Evolutionary conservation across 2,113 vertebrate genomes (phyloP).

Genomic region (Gymnobelideus leadbeateri): DNA sequence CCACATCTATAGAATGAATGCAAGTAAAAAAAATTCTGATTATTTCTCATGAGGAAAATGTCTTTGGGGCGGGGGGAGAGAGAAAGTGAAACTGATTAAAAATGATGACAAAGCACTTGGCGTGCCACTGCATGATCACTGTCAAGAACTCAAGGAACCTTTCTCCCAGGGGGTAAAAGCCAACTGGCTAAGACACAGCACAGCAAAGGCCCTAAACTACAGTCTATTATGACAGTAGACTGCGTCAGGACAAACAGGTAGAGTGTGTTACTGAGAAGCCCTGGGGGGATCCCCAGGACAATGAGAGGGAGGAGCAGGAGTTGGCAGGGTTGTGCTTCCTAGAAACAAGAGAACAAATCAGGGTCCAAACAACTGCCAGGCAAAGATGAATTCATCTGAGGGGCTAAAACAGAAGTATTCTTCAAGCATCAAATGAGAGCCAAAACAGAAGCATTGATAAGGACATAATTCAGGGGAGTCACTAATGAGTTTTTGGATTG

Average conservation of each 20-base stretch:
- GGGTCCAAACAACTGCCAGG: conserved; percentile 12
- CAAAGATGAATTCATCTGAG: conserved; percentile 38
- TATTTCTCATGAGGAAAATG: not conserved
- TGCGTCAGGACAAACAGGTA: conserved; percentile 32
- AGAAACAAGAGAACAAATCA: conserved; percentile 12
- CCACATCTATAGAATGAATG: not conserved
- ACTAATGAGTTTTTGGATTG: not conserved
- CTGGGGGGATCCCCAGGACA: conserved; percentile 28
- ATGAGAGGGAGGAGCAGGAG: conserved; percentile 32
- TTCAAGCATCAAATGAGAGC: not conserved
- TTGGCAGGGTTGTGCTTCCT: conserved; percentile 28
- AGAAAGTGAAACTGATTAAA: not conserved
- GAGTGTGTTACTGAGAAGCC: not conserved
- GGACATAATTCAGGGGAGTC: not conserved
- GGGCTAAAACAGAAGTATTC: not conserved
- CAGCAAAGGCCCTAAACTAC: not conserved
- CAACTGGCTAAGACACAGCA: rapidly evolving
- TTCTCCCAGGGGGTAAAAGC: not conserved
- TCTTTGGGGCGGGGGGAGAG: not conserved
- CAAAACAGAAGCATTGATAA: not conserved
- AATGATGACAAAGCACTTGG: conserved; percentile 5
- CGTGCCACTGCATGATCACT: not conserved
- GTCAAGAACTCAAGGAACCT: not conserved
- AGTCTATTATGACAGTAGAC: not conserved
- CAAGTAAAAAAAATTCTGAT: not conserved